These are phyloP conservation scores for Agelaius tricolor DNA, from an alignment of 2,113 vertebrate species.

Conservation along the genomic window DNA sequence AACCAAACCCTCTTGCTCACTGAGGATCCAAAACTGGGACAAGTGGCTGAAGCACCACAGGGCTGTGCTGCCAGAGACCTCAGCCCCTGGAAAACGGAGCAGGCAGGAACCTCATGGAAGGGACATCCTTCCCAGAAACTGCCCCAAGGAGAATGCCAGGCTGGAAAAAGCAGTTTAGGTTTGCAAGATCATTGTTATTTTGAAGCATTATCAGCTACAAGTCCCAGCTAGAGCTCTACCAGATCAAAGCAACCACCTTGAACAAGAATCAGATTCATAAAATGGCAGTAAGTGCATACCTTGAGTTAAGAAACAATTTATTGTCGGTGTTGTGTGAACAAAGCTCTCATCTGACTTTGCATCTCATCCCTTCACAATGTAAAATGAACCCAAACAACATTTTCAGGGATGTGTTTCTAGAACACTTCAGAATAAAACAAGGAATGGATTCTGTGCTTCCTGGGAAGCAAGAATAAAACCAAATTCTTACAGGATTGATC, in stretches of 20 bases:
- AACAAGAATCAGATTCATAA: neutral
- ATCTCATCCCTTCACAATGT: neutral
- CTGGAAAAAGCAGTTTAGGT: neutral
- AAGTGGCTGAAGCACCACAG: neutral
- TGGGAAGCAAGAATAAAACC: neutral
- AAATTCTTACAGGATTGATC: neutral
- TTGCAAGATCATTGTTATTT: neutral
- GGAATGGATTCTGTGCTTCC: neutral
- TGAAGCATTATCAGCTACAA: neutral
- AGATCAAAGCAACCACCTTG: neutral
- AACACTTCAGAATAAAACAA: neutral
- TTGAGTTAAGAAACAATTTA: neutral
- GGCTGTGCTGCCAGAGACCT: neutral
- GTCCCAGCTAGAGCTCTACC: neutral
- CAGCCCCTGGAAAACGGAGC: neutral
- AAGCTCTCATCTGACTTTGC: neutral
- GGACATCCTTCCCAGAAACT: neutral
- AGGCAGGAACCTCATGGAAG: neutral
- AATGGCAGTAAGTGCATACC: neutral
- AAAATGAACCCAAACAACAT: neutral
- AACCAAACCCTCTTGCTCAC: neutral
- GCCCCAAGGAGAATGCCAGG: neutral
- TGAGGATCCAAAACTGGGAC: neutral
- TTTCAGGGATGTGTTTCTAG: rapidly evolving
- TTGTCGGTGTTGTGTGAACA: neutral